Evolutionary conservation across 2,113 vertebrate genomes (phyloP), one percentile per base, ranked within the genome.

Genomic region (Tympanuchus pallidicinctus): DNA sequence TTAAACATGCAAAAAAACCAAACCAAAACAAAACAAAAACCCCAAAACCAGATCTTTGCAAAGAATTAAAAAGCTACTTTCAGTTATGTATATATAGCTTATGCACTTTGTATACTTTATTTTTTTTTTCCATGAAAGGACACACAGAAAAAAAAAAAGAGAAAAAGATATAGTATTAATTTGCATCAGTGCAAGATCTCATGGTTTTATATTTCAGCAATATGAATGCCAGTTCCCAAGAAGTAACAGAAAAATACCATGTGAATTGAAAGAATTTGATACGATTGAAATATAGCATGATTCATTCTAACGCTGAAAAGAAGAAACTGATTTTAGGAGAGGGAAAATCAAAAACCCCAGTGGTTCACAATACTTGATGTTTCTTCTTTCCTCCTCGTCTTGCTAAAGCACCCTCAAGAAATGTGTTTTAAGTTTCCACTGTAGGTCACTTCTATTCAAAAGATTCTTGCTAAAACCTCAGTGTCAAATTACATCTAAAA

Each of bases 281-380:
- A 92, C 60, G 14, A 72, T 45, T 88, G 36, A 87, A 71, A 74
- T 94, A 77, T 6, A 94, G 52, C 40, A 79, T 60, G 61, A 75
- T 61, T 85, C 21, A 67, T 71, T 82, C 52, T 82, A 94, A 54
- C 40, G 65, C 70, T 95, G 89, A 94, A 96, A 96, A 92, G 77
- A 92, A 96, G 59, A 92, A 85, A 90, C 9, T 74, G 22, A 71
- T 91, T 95, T 91, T 79, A 86, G 50, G 65, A 91, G 57, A 94
- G 30, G 43, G 30, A 77, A 36, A 34, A 34, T 34, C 60, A 94
- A 94, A 94, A 67, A 18, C 34, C 52, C 34, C 12, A 12, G 42
- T 42, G 57, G 6, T 80, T 60, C 38, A 82, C 57, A 47, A 86
- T 78, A 86, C 21, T 50, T 38, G 15, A 81, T 13, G 8, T 59